A percentile compares a stretch with the other conserved stretches of the same genome.
Evolutionary conservation across 2,113 vertebrate genomes (phyloP).

Genomic region (Proterorhinus semilunaris): DNA sequence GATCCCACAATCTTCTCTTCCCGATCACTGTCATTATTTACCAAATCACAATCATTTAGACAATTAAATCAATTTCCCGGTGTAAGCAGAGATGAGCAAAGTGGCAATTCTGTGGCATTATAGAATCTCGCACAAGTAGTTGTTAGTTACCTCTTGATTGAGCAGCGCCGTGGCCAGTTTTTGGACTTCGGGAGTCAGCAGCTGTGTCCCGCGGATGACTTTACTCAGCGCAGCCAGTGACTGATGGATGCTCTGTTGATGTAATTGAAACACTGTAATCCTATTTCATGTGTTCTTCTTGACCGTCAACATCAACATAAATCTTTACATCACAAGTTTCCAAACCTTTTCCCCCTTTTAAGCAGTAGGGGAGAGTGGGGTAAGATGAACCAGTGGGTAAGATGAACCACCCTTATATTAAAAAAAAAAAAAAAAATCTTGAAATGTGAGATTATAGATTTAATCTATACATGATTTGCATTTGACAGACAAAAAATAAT

Average conservation of each 20-base stretch:
- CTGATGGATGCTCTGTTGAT: constrained; percentile 84
- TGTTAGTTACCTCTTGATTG: constrained; percentile 88
- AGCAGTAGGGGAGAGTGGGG: too few species aligned
- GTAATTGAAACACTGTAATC: not conserved
- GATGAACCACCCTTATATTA: too few species aligned
- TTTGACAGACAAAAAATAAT: too few species aligned
- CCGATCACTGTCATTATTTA: constrained; percentile 6
- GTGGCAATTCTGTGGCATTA: not conserved
- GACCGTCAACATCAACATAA: too few species aligned
- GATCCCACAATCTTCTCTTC: not conserved
- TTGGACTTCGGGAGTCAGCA: constrained; percentile 88
- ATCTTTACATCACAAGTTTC: too few species aligned
- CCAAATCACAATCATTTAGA: constrained; percentile 11
- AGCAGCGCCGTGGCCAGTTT: constrained; percentile 88
- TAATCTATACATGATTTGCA: too few species aligned
- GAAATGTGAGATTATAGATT: too few species aligned
- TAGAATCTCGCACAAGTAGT: not conserved
- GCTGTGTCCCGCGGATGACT: constrained; percentile 91
- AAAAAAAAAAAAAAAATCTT: too few species aligned
- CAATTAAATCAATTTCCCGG: not conserved
- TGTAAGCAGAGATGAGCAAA: not conserved
- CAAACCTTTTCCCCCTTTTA: too few species aligned
- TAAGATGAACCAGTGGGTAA: too few species aligned
- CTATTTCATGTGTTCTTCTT: too few species aligned
- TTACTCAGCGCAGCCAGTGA: constrained; percentile 95